phyloP scores from a whole-genome alignment of 2,797 vertebrate species.

The Ctenosaura bakeri region DNA sequence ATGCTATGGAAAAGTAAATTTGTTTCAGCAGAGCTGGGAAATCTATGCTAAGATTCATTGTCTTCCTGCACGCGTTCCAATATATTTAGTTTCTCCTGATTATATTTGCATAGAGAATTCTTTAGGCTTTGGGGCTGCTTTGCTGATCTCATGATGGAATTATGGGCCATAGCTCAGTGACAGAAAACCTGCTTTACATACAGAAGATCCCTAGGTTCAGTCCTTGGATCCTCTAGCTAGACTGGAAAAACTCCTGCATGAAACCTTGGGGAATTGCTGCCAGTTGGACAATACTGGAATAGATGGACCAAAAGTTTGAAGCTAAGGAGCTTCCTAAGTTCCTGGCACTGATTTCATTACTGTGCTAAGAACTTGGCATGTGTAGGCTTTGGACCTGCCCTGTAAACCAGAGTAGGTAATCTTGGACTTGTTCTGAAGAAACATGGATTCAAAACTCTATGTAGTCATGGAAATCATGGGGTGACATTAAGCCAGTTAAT shows the following conservation, averaged over 20 bases:
- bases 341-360: not conserved
- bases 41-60: not conserved
- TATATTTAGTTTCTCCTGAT: conserved; percentile 6
- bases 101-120: not conserved
- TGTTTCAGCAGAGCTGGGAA: conserved; percentile 1
- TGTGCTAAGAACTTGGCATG: not conserved
- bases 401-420: not conserved
- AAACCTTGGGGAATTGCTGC: not conserved
- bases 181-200: not conserved
- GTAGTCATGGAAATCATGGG: not conserved
- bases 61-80: not conserved
- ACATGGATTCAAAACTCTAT: not conserved
- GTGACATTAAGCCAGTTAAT: not conserved
- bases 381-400: not conserved
- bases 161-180: not conserved
- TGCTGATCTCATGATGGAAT: conserved; percentile 11
- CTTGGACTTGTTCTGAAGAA: not conserved
- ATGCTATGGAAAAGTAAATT: conserved; percentile 9
- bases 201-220: not conserved
- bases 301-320: not conserved
- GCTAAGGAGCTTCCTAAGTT: not conserved
- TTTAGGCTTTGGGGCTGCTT: not conserved
- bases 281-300: not conserved
- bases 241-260: not conserved
- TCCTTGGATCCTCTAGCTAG: not conserved